phyloP scores from a whole-genome alignment of 2,797 vertebrate genomes.

The Tarsius wallacei region DNA sequence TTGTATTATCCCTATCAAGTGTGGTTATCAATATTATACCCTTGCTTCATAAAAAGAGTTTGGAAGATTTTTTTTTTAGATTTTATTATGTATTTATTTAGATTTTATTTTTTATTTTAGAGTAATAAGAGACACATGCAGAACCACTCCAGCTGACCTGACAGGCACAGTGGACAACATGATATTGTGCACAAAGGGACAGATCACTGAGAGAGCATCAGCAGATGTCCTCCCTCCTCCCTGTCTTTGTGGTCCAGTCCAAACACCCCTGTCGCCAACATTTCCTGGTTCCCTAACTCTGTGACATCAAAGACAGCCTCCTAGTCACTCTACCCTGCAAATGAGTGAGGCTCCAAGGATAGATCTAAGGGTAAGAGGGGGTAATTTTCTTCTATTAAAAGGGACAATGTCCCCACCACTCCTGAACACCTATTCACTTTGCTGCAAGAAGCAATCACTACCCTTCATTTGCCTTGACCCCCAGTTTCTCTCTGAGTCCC shows the following conservation, averaged over 20 bases:
- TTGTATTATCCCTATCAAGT: not conserved
- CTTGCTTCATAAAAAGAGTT: not conserved
- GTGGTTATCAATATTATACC: not conserved
- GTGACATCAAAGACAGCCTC: constrained; percentile 70
- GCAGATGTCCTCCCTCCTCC: not conserved
- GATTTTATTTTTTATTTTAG: not conserved
- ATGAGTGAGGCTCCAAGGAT: constrained; percentile 27
- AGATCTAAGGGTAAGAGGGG: not conserved
- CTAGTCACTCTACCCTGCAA: not conserved
- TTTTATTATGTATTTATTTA: no score
- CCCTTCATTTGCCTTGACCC: not conserved
- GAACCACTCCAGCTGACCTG: not conserved
- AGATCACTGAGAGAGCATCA: not conserved
- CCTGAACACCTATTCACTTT: not conserved
- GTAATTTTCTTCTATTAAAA: not conserved
- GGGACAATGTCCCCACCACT: not conserved
- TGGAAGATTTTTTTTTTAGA: not conserved
- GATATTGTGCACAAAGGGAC: not conserved
- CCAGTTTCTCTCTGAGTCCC: not conserved
- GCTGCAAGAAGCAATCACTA: not conserved
- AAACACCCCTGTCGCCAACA: not conserved
- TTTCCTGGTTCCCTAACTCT: constrained; percentile 34
- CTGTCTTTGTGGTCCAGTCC: no score
- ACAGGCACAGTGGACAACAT: not conserved
- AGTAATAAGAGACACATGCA: not conserved